Evolutionary conservation across 2,113 vertebrate species (phyloP), one percentile per base, ranked within the genome.

Genomic region (Vulpes ferrilata): DNA sequence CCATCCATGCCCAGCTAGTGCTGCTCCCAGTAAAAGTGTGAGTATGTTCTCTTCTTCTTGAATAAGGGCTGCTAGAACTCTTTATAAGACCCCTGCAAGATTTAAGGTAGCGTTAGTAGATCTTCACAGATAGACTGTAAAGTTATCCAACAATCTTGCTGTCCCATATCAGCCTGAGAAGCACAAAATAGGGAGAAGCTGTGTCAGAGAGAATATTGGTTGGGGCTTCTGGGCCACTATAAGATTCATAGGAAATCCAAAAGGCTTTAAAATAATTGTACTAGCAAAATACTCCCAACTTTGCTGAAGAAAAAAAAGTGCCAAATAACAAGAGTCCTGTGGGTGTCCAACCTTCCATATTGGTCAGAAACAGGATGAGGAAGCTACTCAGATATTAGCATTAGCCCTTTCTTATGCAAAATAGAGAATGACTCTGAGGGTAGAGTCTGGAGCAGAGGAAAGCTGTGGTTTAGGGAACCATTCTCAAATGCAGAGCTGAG

Each of bases 1-100:
- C 5, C 10, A 38, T 5, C 60, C 16, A 1, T 0, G 0, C 43
- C 10, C 7, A 53, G n/a, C 38, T 9, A n/a, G 12, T 3, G 3
- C 17, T 30, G 38, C 19, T 35, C 9, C 16, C 23, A 9, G 1
- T 1, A 27, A 55, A 23, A 78, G 35, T 3, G 9, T 19, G 22
- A 43, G 25, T 4, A 11, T 8, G 3, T 35, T 90, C 11, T 74
- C 30, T 17, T 32, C 22, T 43, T 53, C 59, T 74, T 67, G 62
- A 88, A 43, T 80, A 8, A 11, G 3, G 17, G 5, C 25, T 71
- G 5, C 1, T 51, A 88, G 87, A 74, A 32, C 22, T 62, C 22
- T 43, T 88, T 59, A 51, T 25, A 51, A 93, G 19, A 80, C 6
- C 17, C 65, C 35, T 59, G 48, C 73, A n/a, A 83, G 60, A 13